Percentiles rank a stretch among this genome's conserved stretches.
These are phyloP conservation scores for Cichladusa arquata DNA, from an alignment of 2,113 vertebrate genomes.

Conservation along the genomic window DNA sequence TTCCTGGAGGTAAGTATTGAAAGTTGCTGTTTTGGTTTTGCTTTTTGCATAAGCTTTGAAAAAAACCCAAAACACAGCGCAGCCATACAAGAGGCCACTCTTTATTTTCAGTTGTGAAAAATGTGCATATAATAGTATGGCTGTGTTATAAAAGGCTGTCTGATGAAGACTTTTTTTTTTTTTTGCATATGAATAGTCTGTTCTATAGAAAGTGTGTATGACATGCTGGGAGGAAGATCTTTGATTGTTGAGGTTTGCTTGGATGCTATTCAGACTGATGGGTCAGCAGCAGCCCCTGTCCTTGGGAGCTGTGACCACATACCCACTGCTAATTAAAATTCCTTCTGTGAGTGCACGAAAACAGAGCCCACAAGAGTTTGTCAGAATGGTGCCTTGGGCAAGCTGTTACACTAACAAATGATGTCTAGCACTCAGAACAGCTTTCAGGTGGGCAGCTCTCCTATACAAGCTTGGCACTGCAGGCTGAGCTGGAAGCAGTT, in stretches of 20 bases:
- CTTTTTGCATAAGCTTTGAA: not conserved
- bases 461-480: not conserved
- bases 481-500: not conserved
- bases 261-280: not conserved
- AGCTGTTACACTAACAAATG: not conserved
- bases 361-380: not conserved
- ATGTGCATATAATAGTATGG: not conserved
- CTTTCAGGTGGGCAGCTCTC: not conserved
- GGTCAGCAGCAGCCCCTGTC: not conserved
- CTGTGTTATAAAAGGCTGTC: not conserved
- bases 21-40: not conserved
- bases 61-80: accelerated
- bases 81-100: not conserved
- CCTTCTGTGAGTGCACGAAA: not conserved
- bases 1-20: conserved; percentile 88
- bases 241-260: not conserved
- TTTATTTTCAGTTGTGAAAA: not conserved
- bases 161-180: not conserved
- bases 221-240: not conserved
- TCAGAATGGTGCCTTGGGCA: not conserved
- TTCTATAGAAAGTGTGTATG: not conserved
- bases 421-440: not conserved
- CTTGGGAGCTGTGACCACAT: not conserved
- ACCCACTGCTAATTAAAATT: not conserved
- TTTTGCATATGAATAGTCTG: not conserved